phyloP scores from a whole-genome alignment of 2,888 invertebrate genomes.

The Pheosia tremula region DNA sequence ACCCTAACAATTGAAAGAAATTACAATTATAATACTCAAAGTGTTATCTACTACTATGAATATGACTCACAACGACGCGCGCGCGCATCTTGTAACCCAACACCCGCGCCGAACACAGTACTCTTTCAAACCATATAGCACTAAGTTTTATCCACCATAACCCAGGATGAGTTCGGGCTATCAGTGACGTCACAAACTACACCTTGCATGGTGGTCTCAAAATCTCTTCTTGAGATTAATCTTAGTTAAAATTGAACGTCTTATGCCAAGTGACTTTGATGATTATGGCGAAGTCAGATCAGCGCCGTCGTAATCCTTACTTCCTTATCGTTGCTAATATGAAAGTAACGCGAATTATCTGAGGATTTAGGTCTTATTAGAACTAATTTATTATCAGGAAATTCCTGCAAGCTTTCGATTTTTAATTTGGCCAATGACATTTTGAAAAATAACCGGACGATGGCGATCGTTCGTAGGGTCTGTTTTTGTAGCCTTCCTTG shows the following conservation, averaged over 20 bases:
- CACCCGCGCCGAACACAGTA: conserved; percentile 32
- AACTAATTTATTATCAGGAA: too few species aligned
- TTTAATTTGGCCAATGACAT: too few species aligned
- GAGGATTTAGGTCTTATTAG: too few species aligned
- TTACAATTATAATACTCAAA: too few species aligned
- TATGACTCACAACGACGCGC: conserved; percentile 26
- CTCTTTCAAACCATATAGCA: conserved; percentile 34
- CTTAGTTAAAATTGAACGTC: not conserved
- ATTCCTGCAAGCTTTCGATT: too few species aligned
- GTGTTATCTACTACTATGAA: conserved; percentile 30
- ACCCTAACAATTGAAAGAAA: too few species aligned
- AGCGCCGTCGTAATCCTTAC: not conserved
- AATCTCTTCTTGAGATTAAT: not conserved
- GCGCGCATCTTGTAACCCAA: conserved; percentile 44
- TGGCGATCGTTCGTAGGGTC: too few species aligned
- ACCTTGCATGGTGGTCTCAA: not conserved
- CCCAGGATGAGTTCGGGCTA: conserved; percentile 19
- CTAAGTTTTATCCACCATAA: conserved; percentile 13
- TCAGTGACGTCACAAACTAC: conserved; percentile 27
- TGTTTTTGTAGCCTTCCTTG: too few species aligned
- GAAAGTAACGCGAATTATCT: too few species aligned
- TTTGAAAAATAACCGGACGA: too few species aligned
- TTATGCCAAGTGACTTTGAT: not conserved
- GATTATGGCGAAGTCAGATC: not conserved
- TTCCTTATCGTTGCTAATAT: not conserved